phyloP scores from a whole-genome alignment of 2,888 invertebrate genomes.

The Criorhina ranunculi region DNA sequence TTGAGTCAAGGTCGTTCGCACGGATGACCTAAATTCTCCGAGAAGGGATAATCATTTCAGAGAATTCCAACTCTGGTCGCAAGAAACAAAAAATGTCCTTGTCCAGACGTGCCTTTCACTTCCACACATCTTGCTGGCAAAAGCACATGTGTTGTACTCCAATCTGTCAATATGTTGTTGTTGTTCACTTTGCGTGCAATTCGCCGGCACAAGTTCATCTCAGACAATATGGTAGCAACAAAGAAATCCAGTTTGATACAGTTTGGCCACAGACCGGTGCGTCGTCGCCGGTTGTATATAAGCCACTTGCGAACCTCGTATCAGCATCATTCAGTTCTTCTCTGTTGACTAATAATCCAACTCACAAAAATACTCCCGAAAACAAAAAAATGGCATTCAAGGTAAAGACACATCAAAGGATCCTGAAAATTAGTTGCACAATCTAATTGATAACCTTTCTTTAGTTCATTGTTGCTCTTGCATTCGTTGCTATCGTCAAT shows the following conservation, averaged over 20 bases:
- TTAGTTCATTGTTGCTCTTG: conserved; percentile 79
- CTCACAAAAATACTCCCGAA: conserved; percentile 64
- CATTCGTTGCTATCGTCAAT: conserved; percentile 79
- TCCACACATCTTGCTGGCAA: conserved; percentile 24
- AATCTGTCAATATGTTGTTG: conserved; percentile 38
- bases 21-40: conserved; percentile 54
- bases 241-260: conserved; percentile 67
- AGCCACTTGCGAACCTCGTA: conserved; percentile 25
- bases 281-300: conserved; percentile 43
- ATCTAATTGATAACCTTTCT: conserved; percentile 1
- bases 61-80: conserved; percentile 17
- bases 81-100: conserved; percentile 46
- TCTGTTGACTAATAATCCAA: conserved; percentile 23
- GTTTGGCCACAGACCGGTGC: conserved; percentile 20
- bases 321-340: conserved; percentile 51
- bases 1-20: conserved; percentile 58
- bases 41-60: conserved; percentile 43
- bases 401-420: conserved; percentile 75
- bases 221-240: conserved; percentile 43
- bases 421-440: neutral
- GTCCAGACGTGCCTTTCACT: conserved; percentile 57
- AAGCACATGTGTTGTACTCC: conserved; percentile 20
- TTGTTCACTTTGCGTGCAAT: conserved; percentile 46
- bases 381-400: conserved; percentile 81
- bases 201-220: conserved; percentile 38